phyloP scores from a whole-genome alignment of 1,140 invertebrate species.

The Plutomurus gul region DNA sequence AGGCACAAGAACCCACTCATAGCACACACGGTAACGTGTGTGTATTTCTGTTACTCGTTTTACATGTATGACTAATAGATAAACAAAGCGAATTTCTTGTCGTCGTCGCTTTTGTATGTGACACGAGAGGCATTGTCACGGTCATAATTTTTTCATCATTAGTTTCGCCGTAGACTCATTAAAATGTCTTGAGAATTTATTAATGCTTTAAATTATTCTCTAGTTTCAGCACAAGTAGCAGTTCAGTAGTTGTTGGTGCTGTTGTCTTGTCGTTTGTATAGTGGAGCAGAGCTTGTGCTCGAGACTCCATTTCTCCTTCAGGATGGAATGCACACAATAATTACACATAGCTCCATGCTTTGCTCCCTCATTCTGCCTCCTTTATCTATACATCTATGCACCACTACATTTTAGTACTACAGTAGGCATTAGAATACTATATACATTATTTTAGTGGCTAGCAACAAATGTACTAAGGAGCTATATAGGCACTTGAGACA shows the following conservation, averaged over 20 bases:
- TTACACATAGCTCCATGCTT: too few relatives aligned
- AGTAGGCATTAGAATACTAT: neutral
- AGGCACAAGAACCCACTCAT: too few relatives aligned
- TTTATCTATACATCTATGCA: neutral
- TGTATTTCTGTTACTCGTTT: too few relatives aligned
- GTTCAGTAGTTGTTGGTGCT: neutral
- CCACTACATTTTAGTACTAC: neutral
- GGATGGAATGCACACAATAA: neutral
- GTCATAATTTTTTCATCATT: slow-evolving; percentile 23
- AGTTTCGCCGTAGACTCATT: slow-evolving; percentile 6
- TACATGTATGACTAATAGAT: too few relatives aligned
- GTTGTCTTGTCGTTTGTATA: slow-evolving; percentile 4
- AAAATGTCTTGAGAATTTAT: slow-evolving; percentile 25
- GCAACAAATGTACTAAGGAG: neutral
- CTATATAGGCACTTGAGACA: neutral
- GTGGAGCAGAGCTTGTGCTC: neutral
- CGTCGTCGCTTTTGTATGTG: neutral
- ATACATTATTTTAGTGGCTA: neutral
- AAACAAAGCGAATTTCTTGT: too few relatives aligned
- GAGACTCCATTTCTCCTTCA: too few relatives aligned
- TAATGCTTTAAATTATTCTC: slow-evolving; percentile 24
- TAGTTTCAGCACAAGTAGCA: neutral
- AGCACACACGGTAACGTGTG: too few relatives aligned
- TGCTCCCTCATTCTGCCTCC: neutral
- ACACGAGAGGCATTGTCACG: slow-evolving; percentile 17